Base-by-base conservation (phyloP, 2,797 vertebrate species). In the Arctocebus calabarensis region DNA sequence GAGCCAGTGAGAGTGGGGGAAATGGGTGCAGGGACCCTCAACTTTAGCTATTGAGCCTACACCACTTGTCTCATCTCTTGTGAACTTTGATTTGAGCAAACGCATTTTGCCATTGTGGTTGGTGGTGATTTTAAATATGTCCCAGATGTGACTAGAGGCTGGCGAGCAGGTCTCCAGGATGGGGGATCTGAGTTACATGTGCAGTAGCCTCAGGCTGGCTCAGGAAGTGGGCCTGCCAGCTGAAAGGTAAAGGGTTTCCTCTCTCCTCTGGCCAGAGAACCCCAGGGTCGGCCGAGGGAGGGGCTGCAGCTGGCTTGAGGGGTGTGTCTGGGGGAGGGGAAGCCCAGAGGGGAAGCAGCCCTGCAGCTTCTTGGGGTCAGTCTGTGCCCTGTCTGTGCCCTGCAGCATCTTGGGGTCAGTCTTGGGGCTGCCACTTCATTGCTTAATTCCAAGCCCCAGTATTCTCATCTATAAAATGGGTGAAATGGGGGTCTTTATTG, bases 201-300 rank as follows among this genome's bases (percentile, higher is more conserved):
- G 78, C 86, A 83, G 83, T 97, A 96, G 97, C 98, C 98, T 97
- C 98, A 95, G 97, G 97, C 98, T 98, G 98, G 97, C 97, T 96
- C 91, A 84, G 98, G 96, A 97, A 97, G 88, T 83, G 88, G 64
- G 77, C 95, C 97, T 97, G 95, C 97, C 25, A 2, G 96, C 93
- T 95, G 97, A 95, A 90, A 97, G 90, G 97, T 97, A 96, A 97
- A 92, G 79, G 86, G 94, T 88, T 98, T 98, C 97, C 96, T 96
- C 81, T 98, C 13, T 94, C 97, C 97, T 96, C 89, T 91, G 97
- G 98, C 97, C 96, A 97, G 85, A 98, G 97, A 98, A 98, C 97
- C 61, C 43, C 77, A n/a, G 93, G 48, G 0, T 64, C 2, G 71
- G 19, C 12, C 7, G 19, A 3, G 59, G n/a, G 34, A 12, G 23